Evolutionary conservation across 2,888 invertebrate species (phyloP).

Genomic region (Meiosimyza platycephala): DNA sequence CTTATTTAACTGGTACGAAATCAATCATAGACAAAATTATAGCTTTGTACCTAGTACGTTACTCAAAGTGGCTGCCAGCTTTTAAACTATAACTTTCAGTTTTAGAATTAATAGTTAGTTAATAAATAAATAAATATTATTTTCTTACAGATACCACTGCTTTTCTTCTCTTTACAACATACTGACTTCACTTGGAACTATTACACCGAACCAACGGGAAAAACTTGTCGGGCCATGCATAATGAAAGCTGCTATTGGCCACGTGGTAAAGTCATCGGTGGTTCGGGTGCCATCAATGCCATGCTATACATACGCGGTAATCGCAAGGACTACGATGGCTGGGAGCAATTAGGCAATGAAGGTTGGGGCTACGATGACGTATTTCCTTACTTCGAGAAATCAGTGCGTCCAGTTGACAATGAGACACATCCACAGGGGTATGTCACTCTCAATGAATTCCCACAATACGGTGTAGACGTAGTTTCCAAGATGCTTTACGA

Average conservation of each 20-base stretch:
- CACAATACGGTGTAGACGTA: slow-evolving; percentile 45
- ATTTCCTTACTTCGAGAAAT: slow-evolving; percentile 83
- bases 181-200: slow-evolving; percentile 57
- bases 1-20: no score
- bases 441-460: slow-evolving; percentile 66
- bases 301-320: slow-evolving; percentile 77
- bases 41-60: no score
- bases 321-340: slow-evolving; percentile 73
- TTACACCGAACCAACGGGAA: slow-evolving; percentile 52
- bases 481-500: slow-evolving; percentile 59
- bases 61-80: no score
- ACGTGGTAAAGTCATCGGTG: slow-evolving; percentile 75
- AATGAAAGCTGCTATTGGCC: slow-evolving; percentile 69
- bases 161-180: slow-evolving; percentile 52
- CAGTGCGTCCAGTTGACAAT: slow-evolving; percentile 63
- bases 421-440: slow-evolving; percentile 58
- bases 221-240: slow-evolving; percentile 50
- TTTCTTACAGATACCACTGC: slow-evolving; percentile 50
- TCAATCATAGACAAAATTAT: no score
- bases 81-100: no score
- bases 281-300: slow-evolving; percentile 73
- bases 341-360: slow-evolving; percentile 72
- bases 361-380: slow-evolving; percentile 82
- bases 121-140: background rate
- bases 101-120: no score